Percentiles rank a stretch among this genome's conserved stretches.
These are phyloP conservation scores for Drosophila engyochracea DNA, from an alignment of 2,888 invertebrate species.

Conservation along the genomic window DNA sequence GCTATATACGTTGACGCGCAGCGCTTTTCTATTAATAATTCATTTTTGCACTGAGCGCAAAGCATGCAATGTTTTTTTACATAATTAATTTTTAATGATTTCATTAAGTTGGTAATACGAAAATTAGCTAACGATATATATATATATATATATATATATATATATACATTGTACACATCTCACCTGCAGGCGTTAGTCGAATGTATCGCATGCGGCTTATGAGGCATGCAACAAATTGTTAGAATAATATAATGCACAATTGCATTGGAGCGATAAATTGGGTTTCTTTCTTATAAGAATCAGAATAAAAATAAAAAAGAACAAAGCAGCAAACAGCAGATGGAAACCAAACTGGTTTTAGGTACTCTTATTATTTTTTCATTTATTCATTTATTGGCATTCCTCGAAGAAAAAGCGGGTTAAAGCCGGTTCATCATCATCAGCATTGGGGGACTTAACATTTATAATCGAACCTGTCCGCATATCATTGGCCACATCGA, in stretches of 20 bases:
- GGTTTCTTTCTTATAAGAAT: conserved; percentile 20
- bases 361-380: conserved; percentile 36
- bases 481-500: conserved; percentile 8
- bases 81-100: conserved; percentile 24
- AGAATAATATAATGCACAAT: conserved; percentile 39
- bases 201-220: conserved; percentile 67
- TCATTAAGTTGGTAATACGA: conserved; percentile 52
- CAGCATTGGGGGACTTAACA: conserved; percentile 1
- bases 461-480: conserved; percentile 32
- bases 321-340: not conserved
- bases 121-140: conserved; percentile 44
- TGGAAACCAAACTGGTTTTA: conserved; percentile 46
- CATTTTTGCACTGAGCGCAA: conserved; percentile 63
- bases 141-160: conserved; percentile 37
- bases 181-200: conserved; percentile 45
- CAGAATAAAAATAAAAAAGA: not conserved
- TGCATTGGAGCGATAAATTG: conserved; percentile 66
- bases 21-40: conserved; percentile 65
- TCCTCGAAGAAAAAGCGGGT: conserved; percentile 28
- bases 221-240: conserved; percentile 53
- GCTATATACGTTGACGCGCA: conserved; percentile 8
- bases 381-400: conserved; percentile 49
- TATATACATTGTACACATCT: conserved; percentile 1
- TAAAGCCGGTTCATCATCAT: conserved; percentile 34
- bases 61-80: conserved; percentile 54